Conservation (phyloP, 2,797 vertebrate genomes). For the Leptoclinus maculatus region DNA sequence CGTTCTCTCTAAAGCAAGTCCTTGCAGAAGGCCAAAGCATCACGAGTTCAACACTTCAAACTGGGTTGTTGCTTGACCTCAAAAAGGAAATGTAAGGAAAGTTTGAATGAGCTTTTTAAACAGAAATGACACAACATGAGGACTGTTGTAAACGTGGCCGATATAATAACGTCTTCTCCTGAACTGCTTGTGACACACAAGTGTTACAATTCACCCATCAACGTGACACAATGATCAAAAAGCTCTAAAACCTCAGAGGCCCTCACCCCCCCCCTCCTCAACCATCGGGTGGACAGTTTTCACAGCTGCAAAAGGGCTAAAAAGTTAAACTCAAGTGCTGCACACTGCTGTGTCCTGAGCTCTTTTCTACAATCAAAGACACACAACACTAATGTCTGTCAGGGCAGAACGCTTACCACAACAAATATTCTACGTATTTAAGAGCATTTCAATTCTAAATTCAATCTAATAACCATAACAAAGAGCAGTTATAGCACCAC, state of each 20-base stretch:
- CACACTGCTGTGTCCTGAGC: conserved; percentile 23
- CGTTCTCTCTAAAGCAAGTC: not conserved
- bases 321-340: conserved; percentile 4
- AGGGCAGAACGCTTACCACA: not conserved
- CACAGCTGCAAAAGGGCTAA: conserved; percentile 58
- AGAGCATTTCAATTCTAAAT: not conserved
- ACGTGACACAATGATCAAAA: conserved; percentile 17
- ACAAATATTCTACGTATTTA: not conserved
- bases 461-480: not conserved
- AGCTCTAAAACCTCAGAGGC: not conserved
- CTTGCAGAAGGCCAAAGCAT: not conserved
- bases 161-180: not conserved
- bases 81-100: not conserved
- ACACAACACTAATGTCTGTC: not conserved
- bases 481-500: not conserved
- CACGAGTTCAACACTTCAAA: not conserved
- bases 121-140: not conserved
- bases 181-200: not conserved
- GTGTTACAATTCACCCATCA: not conserved
- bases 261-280: not conserved
- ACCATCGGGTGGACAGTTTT: conserved; percentile 21
- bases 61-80: not conserved
- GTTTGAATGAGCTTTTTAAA: not conserved
- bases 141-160: not conserved
- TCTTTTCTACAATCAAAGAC: not conserved